These are phyloP conservation scores for Caretta caretta DNA, from an alignment of 2,113 vertebrate species.

Conservation along the genomic window DNA sequence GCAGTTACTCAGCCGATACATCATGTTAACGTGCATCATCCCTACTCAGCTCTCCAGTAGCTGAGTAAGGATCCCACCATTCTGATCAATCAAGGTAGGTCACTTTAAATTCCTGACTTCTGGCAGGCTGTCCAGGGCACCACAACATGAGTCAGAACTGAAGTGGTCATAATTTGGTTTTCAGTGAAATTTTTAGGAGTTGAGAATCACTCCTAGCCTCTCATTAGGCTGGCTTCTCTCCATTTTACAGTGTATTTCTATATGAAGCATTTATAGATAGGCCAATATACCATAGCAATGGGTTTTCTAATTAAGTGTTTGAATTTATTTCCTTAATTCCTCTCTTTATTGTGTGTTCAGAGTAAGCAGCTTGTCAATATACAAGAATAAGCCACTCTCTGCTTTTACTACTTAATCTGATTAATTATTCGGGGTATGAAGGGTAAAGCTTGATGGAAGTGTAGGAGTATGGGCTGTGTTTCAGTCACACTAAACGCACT, in stretches of 20 bases:
- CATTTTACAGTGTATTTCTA: neutral
- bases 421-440: neutral
- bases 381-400: slow-evolving; percentile 45
- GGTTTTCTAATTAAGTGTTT: slow-evolving; percentile 1
- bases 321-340: slow-evolving; percentile 42
- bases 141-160: neutral
- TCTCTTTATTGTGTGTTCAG: neutral
- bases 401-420: slow-evolving; percentile 36
- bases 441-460: neutral
- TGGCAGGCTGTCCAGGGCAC: neutral
- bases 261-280: neutral
- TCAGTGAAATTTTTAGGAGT: neutral
- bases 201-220: neutral
- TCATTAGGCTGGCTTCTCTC: neutral
- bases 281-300: neutral
- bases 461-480: neutral
- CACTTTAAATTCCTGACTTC: neutral
- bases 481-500: neutral
- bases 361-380: slow-evolving; percentile 34
- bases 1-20: neutral
- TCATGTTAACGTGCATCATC: neutral
- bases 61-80: neutral
- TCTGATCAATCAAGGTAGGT: neutral
- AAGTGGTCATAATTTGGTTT: neutral
- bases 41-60: rapidly evolving